Evolutionary conservation across 1,140 invertebrate species (phyloP).

Genomic region (Campoletis sonorensis): DNA sequence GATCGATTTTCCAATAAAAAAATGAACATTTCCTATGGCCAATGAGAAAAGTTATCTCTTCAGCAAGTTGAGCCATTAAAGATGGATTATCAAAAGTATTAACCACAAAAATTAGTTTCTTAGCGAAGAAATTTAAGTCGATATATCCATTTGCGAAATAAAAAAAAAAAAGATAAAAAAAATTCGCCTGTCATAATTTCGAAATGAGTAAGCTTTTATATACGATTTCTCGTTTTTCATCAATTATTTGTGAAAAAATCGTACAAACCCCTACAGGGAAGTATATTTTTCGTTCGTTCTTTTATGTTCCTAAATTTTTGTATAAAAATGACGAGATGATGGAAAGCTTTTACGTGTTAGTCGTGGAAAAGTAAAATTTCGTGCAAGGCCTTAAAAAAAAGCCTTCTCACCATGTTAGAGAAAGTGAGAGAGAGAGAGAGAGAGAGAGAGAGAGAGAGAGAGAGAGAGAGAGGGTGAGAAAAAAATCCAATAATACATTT

Average conservation of each 20-base stretch:
- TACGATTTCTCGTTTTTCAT: too few species aligned
- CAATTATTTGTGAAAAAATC: background rate
- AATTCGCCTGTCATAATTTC: too few species aligned
- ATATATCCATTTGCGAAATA: too few species aligned
- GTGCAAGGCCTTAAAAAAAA: background rate
- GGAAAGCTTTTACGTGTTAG: background rate
- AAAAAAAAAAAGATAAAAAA: too few species aligned
- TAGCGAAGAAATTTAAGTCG: too few species aligned
- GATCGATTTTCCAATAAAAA: too few species aligned
- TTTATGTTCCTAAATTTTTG: background rate
- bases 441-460: background rate
- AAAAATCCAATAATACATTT: conserved; percentile 7
- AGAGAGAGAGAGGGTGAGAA: background rate
- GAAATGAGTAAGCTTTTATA: too few species aligned
- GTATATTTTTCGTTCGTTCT: background rate
- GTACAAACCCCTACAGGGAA: background rate
- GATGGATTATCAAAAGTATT: too few species aligned
- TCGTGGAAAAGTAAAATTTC: background rate
- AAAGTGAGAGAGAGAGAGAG: background rate
- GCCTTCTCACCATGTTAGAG: background rate
- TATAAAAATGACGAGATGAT: background rate
- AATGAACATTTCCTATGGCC: too few species aligned
- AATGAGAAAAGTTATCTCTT: too few species aligned
- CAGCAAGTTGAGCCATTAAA: too few species aligned
- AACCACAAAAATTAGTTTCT: too few species aligned